Conservation (phyloP, 2,113 vertebrate species). For the Crotalus horridus region DNA sequence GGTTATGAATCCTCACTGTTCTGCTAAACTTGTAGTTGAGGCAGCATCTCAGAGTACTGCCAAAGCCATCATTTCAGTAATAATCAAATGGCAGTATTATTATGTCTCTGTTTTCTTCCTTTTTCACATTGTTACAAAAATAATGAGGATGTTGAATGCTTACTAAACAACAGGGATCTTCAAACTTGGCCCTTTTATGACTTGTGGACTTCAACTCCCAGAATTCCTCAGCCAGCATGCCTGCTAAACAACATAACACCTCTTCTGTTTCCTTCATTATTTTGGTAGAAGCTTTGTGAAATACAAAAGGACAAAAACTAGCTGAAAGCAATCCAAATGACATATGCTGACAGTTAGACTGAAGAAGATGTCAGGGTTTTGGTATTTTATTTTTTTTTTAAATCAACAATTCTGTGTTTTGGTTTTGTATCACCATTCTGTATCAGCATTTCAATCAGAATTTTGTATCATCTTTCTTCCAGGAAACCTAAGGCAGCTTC, state of each 20-base stretch:
- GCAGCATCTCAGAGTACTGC: background rate
- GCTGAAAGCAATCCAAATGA: background rate
- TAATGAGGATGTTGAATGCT: background rate
- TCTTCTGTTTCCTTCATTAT: background rate
- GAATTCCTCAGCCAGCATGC: too few relatives aligned
- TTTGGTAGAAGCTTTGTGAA: background rate
- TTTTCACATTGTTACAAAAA: background rate
- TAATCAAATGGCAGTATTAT: constrained; percentile 8
- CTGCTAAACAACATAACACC: background rate
- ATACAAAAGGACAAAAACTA: background rate
- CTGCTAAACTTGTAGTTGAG: background rate
- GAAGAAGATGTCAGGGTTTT: background rate
- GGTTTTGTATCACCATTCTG: background rate
- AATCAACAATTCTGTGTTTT: background rate
- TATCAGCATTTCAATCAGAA: background rate
- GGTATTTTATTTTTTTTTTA: background rate
- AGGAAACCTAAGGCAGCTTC: background rate
- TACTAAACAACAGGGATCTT: background rate
- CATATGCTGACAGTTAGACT: background rate
- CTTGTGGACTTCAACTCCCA: too few relatives aligned
- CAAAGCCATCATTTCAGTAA: background rate
- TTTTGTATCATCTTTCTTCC: background rate
- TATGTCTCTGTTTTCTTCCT: background rate
- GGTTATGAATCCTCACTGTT: background rate
- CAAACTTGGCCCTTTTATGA: too few relatives aligned